Conservation (phyloP, 2,113 vertebrate genomes). For the Labeo catla region DNA sequence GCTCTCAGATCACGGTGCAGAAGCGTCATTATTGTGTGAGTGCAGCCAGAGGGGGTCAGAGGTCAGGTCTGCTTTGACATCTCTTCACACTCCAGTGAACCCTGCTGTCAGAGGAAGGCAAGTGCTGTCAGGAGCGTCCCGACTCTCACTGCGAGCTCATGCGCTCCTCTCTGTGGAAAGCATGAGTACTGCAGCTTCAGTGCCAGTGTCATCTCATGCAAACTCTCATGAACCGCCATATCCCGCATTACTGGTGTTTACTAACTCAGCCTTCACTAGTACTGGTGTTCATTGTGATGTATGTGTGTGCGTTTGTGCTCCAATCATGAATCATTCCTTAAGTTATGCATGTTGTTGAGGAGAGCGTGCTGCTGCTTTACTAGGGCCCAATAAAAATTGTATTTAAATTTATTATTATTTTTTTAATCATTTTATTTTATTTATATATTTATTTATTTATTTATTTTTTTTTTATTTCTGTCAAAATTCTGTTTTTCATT, state of each 20-base stretch:
- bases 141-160: not conserved
- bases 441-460: too few relatives aligned
- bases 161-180: not conserved
- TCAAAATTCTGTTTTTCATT: too few relatives aligned
- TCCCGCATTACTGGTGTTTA: not conserved
- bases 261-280: too few relatives aligned
- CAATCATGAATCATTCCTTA: not conserved
- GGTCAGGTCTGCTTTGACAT: constrained; percentile 10
- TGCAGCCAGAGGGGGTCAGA: not conserved
- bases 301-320: not conserved
- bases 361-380: not conserved
- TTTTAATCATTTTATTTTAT: too few relatives aligned
- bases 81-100: constrained; percentile 26
- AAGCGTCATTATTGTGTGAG: not conserved
- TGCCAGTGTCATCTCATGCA: not conserved
- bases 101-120: constrained; percentile 21
- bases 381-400: too few relatives aligned
- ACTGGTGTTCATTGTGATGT: not conserved
- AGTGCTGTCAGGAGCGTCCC: not conserved
- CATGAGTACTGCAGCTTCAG: not conserved
- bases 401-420: too few relatives aligned
- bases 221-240: not conserved
- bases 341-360: not conserved
- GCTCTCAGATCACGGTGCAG: not conserved
- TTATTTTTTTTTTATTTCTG: too few relatives aligned